These are phyloP conservation scores for Agrochola litura DNA, from an alignment of 2,888 invertebrate species.

Conservation along the genomic window DNA sequence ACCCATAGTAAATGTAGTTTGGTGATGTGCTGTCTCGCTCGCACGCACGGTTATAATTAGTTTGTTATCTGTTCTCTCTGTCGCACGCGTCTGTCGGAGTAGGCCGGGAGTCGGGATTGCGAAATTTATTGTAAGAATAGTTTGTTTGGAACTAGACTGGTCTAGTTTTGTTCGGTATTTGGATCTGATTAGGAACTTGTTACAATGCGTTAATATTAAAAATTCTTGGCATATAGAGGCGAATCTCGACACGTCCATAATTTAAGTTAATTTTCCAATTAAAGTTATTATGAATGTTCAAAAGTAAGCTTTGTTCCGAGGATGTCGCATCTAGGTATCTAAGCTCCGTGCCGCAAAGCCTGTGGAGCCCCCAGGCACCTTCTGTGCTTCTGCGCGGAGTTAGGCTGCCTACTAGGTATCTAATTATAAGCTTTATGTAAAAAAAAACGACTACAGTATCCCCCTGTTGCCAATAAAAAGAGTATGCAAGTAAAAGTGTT, in stretches of 20 bases:
- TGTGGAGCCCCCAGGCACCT: no score
- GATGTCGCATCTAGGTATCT: no score
- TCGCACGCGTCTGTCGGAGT: slow-evolving; percentile 53
- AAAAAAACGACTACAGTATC: no score
- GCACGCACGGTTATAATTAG: slow-evolving; percentile 49
- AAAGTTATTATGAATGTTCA: no score
- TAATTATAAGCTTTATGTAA: no score
- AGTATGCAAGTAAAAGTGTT: no score
- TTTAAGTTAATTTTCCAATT: no score
- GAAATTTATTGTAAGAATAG: slow-evolving; percentile 50
- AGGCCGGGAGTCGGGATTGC: slow-evolving; percentile 62
- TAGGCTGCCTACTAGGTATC: no score
- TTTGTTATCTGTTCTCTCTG: slow-evolving; percentile 64
- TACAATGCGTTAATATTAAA: neutral
- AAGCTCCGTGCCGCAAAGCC: no score
- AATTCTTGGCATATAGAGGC: neutral
- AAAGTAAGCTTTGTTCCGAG: no score
- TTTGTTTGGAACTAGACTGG: slow-evolving; percentile 2
- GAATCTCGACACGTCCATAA: neutral
- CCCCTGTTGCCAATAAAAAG: no score
- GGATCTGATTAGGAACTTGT: neutral
- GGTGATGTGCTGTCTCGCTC: slow-evolving; percentile 7
- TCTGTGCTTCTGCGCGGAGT: no score
- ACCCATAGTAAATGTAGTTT: slow-evolving; percentile 10
- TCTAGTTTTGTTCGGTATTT: slow-evolving; percentile 1